phyloP scores from a whole-genome alignment of 2,888 invertebrate genomes.

The Syrphus vitripennis region DNA sequence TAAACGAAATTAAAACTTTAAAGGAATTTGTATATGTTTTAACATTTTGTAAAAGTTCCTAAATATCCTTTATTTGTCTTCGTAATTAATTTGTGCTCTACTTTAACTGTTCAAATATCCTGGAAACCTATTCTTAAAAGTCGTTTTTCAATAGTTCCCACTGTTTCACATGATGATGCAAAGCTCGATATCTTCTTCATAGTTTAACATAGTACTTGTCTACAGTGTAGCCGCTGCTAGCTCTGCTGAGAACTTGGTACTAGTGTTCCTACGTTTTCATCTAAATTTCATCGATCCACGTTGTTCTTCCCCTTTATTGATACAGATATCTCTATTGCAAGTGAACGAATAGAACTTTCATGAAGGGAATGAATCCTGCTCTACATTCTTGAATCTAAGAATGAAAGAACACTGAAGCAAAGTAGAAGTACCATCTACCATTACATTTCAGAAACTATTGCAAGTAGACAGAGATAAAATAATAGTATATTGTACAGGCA shows the following conservation, averaged over 20 bases:
- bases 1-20: no score
- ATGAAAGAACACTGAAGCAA: background rate
- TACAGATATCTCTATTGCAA: background rate
- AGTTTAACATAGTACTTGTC: no score
- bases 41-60: no score
- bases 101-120: no score
- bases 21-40: no score
- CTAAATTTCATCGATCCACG: background rate
- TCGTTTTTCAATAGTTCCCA: background rate
- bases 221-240: background rate
- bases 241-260: background rate
- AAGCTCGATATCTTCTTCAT: background rate
- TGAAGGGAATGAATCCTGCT: background rate
- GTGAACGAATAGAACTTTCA: background rate
- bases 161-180: background rate
- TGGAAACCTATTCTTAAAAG: background rate
- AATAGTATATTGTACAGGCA: background rate
- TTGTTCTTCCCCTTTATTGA: background rate
- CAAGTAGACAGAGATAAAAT: background rate
- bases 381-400: background rate
- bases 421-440: background rate
- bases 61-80: no score
- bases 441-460: background rate
- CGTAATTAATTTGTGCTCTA: no score
- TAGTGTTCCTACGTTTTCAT: background rate